Conservation (phyloP, 2,113 vertebrate species). For the Noctilio leporinus region DNA sequence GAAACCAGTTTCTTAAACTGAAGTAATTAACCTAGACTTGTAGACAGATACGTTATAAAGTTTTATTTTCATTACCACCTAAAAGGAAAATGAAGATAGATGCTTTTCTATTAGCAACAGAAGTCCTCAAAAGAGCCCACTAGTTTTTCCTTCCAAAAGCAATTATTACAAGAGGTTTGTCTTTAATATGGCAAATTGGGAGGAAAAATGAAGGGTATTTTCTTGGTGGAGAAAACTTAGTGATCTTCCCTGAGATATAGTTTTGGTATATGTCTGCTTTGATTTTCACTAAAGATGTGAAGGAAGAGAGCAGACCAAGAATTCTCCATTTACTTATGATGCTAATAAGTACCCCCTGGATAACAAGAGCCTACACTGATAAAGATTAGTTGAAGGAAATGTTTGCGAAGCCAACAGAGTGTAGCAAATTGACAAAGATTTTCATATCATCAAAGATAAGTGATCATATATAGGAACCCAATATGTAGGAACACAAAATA, state of each 20-base stretch:
- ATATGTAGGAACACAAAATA: neutral
- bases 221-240: neutral
- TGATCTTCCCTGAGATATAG: neutral
- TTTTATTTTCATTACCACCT: conserved; percentile 48
- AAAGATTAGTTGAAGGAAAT: neutral
- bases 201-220: neutral
- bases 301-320: neutral
- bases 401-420: neutral
- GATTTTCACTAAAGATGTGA: neutral
- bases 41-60: conserved; percentile 32
- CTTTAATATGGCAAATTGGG: neutral
- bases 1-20: conserved; percentile 44
- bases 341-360: neutral
- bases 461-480: neutral
- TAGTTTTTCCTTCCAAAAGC: neutral
- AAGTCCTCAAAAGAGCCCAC: neutral
- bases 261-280: conserved; percentile 24
- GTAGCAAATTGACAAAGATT: neutral
- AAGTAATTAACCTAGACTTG: conserved; percentile 47
- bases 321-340: neutral
- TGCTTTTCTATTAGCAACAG: neutral
- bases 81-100: conserved; percentile 48
- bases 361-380: neutral
- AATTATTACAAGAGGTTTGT: neutral
- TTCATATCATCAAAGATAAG: neutral